Evolutionary conservation across 2,113 vertebrate genomes (phyloP).

Genomic region (Naja naja): DNA sequence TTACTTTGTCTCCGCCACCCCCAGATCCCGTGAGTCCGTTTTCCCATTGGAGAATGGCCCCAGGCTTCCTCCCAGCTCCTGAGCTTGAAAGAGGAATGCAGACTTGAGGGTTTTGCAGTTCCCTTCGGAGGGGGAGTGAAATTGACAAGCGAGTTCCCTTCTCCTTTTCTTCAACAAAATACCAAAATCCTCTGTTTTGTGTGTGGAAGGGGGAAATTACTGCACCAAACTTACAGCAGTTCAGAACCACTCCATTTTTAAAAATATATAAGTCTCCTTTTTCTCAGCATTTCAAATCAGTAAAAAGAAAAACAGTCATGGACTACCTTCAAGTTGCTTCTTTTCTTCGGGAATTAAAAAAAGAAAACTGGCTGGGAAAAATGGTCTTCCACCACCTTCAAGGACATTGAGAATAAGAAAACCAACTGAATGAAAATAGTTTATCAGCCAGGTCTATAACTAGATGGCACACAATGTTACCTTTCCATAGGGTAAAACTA

Average conservation of each 20-base stretch:
- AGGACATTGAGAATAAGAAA: neutral
- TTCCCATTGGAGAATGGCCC: neutral
- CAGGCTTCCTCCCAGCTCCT: neutral
- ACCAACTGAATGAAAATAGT: neutral
- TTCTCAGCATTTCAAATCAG: neutral
- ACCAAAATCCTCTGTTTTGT: neutral
- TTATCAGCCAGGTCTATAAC: neutral
- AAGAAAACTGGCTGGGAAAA: neutral
- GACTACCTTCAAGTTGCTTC: neutral
- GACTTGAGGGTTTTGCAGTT: neutral
- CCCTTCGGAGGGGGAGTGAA: neutral
- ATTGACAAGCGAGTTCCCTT: neutral
- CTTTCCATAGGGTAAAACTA: neutral
- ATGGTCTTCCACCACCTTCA: neutral
- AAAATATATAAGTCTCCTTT: neutral
- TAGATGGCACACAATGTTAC: neutral
- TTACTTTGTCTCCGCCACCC: neutral
- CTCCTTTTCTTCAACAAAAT: neutral
- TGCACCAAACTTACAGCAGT: neutral
- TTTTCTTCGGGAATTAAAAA: neutral
- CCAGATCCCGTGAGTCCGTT: neutral
- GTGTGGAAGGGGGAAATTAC: neutral
- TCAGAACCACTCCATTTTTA: neutral
- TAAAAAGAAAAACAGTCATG: neutral
- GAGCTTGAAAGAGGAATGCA: neutral